Base-by-base conservation (phyloP, 2,113 vertebrate species). In the Bufo bufo region DNA sequence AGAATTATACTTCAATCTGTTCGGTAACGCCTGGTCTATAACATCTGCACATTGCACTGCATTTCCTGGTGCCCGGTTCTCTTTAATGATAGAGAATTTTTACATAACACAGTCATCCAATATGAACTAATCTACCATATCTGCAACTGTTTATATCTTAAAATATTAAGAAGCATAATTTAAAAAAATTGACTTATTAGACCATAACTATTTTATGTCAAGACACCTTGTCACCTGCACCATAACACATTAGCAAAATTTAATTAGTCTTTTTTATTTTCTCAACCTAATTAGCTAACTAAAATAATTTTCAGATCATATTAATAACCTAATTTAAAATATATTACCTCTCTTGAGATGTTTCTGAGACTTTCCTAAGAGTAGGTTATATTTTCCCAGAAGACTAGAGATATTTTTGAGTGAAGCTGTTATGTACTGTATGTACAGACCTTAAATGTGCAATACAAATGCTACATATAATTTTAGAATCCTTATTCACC, bases 311-410 rank as follows among this genome's bases (percentile, higher is more conserved):
- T 96, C 96, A 96, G 96, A 96, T 98, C 95, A 96, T 97, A 96
- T 96, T 97, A 98, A 98, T 99, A 98, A 98, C 95, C 96, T 96
- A 96, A 95, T 98, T 99, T 97, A 97, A 96, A 98, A 96, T 95
- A 96, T 97, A 97, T 95, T 98, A 97, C 96, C 95, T 96, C 95
- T 96, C 97, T 95, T 94, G 94, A 94, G 94, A 97, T 96, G 94
- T 94, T 93, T 93, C 95, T 93, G 93, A 93, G 93, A 94, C 94
- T 94, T 92, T 83, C 58, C 56, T 81, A 17, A 17, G 91, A 92
- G 93, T 91, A 90, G 7, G 82, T 89, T 90, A 61, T 61, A 61
- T 89, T 91, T 92, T 93, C 93, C 94, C 86, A 91, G 90, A 91
- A 94, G 93, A 92, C 90, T 88, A 85, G 33, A 90, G 52, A 13